A percentile compares a stretch with the other conserved stretches of the same genome.
phyloP scores from a whole-genome alignment of 2,888 invertebrate genomes.

The Ennomos erosarius region DNA sequence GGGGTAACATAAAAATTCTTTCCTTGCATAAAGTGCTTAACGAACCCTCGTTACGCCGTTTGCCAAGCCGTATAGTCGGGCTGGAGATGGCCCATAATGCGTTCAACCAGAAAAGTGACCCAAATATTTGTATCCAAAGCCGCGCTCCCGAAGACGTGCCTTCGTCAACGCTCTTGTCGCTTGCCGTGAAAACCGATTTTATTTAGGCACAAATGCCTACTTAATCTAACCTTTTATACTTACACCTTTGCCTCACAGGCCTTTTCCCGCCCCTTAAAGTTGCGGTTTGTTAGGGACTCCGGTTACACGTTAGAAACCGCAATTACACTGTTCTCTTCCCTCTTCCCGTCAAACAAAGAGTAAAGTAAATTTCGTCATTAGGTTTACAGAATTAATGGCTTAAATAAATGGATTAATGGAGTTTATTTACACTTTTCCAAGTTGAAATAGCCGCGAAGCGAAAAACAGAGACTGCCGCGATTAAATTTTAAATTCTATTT shows the following conservation, averaged over 20 bases:
- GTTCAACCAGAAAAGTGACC: conserved; percentile 37
- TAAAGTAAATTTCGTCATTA: conserved; percentile 27
- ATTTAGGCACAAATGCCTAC: conserved; percentile 23
- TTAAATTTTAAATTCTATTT: conserved; percentile 22
- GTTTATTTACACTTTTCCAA: conserved; percentile 5
- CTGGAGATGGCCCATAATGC: conserved; percentile 27
- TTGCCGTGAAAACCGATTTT: conserved; percentile 24
- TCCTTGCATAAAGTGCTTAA: conserved; percentile 28
- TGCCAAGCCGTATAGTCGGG: conserved; percentile 32
- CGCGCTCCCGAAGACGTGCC: conserved; percentile 23
- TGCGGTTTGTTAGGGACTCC: conserved; percentile 47
- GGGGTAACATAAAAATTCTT: conserved; percentile 29
- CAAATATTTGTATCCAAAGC: conserved; percentile 31
- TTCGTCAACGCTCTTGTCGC: conserved; percentile 21
- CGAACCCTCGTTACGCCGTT: conserved; percentile 37
- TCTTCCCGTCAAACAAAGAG: conserved; percentile 27
- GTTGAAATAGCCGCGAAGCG: not conserved
- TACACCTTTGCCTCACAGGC: conserved; percentile 42
- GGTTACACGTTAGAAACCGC: conserved; percentile 42
- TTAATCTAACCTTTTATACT: conserved; percentile 29
- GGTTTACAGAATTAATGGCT: conserved; percentile 24
- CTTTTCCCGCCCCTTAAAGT: conserved; percentile 43
- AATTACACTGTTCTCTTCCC: conserved; percentile 41
- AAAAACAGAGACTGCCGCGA: conserved; percentile 6
- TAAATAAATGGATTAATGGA: conserved; percentile 11